phyloP scores from a whole-genome alignment of 2,797 vertebrate species.

The Xiphorhynchus erythropygius region DNA sequence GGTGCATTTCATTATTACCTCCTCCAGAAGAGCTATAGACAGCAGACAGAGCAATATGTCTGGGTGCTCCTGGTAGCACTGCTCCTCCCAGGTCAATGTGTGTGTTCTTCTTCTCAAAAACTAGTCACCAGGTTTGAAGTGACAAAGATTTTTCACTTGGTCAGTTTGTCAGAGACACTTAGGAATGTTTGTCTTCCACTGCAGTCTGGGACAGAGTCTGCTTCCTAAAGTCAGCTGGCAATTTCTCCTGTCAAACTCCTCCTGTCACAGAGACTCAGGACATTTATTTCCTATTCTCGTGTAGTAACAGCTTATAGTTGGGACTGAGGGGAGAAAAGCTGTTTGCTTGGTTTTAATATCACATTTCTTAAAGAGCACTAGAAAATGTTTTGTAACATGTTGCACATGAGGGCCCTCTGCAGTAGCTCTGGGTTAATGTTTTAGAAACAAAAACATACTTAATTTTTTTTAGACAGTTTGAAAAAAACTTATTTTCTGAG shows the following conservation, averaged over 20 bases:
- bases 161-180: not conserved
- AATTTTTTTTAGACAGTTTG: not conserved
- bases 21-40: not conserved
- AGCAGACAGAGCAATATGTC: not conserved
- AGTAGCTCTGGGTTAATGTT: not conserved
- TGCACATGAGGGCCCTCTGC: not conserved
- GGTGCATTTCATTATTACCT: not conserved
- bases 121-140: not conserved
- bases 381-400: not conserved
- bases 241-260: not conserved
- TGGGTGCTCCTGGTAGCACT: not conserved
- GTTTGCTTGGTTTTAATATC: not conserved
- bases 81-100: not conserved
- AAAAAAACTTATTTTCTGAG: conserved; percentile 1
- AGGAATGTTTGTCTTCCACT: not conserved
- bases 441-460: not conserved
- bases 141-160: not conserved
- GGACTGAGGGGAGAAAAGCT: accelerated
- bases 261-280: not conserved
- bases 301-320: not conserved
- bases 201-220: not conserved
- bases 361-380: not conserved
- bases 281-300: not conserved
- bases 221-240: not conserved
- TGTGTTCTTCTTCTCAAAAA: not conserved